Evolutionary conservation across 2,113 vertebrate species (phyloP).

Genomic region (Anhinga rufa): DNA sequence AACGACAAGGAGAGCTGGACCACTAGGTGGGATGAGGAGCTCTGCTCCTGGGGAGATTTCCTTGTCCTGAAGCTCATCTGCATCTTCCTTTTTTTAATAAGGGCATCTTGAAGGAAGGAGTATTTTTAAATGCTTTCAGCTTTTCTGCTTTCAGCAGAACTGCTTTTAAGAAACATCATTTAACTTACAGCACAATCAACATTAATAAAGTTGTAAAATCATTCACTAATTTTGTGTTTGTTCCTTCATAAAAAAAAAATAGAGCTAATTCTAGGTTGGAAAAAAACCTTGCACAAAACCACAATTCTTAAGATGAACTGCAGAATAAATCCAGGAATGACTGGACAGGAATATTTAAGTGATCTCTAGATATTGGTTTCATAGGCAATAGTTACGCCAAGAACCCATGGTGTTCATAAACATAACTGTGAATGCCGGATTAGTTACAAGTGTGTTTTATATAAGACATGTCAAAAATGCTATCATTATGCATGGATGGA

Average conservation of each 20-base stretch:
- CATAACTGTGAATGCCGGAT: neutral
- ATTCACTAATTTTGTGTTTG: neutral
- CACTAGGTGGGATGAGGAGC: neutral
- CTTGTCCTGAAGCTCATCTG: neutral
- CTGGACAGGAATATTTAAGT: neutral
- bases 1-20: neutral
- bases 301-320: neutral
- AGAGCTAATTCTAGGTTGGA: neutral
- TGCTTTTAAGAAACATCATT: neutral
- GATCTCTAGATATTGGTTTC: neutral
- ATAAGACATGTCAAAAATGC: neutral
- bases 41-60: neutral
- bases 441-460: slow-evolving; percentile 1
- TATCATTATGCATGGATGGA: slow-evolving; percentile 14
- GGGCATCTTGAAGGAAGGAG: neutral
- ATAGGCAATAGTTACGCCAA: neutral
- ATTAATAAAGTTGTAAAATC: neutral
- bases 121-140: neutral
- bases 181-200: neutral
- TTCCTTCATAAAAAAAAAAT: neutral
- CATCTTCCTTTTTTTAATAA: neutral
- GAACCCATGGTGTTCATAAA: neutral
- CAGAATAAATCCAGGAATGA: neutral
- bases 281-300: neutral
- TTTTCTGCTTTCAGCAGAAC: neutral